phyloP scores from a whole-genome alignment of 2,888 invertebrate species.

The Caenorhabditis sulstoni region DNA sequence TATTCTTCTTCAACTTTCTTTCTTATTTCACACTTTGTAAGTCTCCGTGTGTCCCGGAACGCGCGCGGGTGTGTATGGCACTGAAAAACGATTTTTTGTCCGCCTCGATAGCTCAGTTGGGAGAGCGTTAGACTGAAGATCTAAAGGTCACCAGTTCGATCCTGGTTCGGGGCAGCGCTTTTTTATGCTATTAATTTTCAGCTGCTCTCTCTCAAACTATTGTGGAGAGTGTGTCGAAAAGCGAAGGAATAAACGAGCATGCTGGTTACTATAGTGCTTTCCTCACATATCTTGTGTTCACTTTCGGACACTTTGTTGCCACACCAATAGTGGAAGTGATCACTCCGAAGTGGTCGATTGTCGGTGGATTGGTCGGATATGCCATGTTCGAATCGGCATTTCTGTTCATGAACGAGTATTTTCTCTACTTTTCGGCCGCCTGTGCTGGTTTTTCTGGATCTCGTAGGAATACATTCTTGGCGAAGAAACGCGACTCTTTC shows the following conservation, averaged over 20 bases:
- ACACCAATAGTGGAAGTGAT: constrained; percentile 60
- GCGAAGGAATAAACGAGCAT: constrained; percentile 48
- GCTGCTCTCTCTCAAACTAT: constrained; percentile 57
- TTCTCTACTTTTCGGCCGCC: constrained; percentile 49
- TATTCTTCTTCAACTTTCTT: constrained; percentile 60
- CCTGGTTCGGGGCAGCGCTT: constrained; percentile 78
- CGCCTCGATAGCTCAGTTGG: constrained; percentile 79
- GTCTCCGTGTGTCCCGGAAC: constrained; percentile 1
- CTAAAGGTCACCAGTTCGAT: constrained; percentile 81
- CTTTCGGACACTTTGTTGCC: constrained; percentile 58
- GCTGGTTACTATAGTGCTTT: constrained; percentile 56
- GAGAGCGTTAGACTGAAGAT: constrained; percentile 81
- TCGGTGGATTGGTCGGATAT: constrained; percentile 47
- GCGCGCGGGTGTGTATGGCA: not conserved
- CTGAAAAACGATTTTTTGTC: not conserved
- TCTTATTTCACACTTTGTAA: constrained; percentile 56
- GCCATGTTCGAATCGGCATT: constrained; percentile 51
- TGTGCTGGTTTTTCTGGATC: constrained; percentile 59
- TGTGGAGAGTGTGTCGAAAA: constrained; percentile 46
- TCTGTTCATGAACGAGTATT: constrained; percentile 50
- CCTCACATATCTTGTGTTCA: constrained; percentile 50
- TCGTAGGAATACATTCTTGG: constrained; percentile 1
- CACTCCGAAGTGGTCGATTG: constrained; percentile 60
- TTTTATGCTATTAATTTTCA: constrained; percentile 21
- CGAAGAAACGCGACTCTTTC: not conserved